Evolutionary conservation across 2,888 invertebrate genomes (phyloP).

Genomic region (Hoplodrina blanda): DNA sequence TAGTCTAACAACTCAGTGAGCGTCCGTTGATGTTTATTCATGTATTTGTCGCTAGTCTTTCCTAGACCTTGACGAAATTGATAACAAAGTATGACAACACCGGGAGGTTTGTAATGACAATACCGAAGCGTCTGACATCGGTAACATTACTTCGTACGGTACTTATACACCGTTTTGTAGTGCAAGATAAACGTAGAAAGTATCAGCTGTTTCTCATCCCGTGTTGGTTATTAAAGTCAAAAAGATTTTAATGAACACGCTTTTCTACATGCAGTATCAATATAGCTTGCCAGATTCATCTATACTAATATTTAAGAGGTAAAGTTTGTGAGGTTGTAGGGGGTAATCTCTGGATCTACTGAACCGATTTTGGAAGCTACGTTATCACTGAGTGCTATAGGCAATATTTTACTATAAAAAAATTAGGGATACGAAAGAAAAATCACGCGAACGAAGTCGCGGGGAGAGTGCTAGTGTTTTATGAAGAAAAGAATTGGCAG

Average conservation of each 20-base stretch:
- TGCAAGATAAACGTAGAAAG: slow-evolving; percentile 9
- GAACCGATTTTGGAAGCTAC: no score
- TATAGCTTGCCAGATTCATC: slow-evolving; percentile 16
- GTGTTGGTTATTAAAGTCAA: slow-evolving; percentile 7
- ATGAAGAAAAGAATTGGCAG: slow-evolving; percentile 30
- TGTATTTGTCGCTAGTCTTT: slow-evolving; percentile 56
- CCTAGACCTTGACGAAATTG: slow-evolving; percentile 52
- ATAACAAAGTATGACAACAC: slow-evolving; percentile 44
- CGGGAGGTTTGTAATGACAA: slow-evolving; percentile 13
- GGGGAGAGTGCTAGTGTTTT: not conserved
- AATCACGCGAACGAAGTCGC: no score
- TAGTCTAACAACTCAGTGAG: slow-evolving; percentile 25
- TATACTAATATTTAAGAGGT: no score
- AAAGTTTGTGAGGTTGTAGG: no score
- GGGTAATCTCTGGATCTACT: no score
- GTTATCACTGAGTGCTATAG: no score
- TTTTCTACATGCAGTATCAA: slow-evolving; percentile 6
- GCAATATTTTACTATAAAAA: no score
- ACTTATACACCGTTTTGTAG: slow-evolving; percentile 8
- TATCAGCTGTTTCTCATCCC: slow-evolving; percentile 24
- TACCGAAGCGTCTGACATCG: not conserved
- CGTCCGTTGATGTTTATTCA: slow-evolving; percentile 40
- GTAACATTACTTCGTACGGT: slow-evolving; percentile 8
- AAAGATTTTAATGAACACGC: not conserved
- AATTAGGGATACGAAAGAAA: no score